Evolutionary conservation across 1,140 invertebrate species (phyloP).

Genomic region (Zaprionus vittiger): DNA sequence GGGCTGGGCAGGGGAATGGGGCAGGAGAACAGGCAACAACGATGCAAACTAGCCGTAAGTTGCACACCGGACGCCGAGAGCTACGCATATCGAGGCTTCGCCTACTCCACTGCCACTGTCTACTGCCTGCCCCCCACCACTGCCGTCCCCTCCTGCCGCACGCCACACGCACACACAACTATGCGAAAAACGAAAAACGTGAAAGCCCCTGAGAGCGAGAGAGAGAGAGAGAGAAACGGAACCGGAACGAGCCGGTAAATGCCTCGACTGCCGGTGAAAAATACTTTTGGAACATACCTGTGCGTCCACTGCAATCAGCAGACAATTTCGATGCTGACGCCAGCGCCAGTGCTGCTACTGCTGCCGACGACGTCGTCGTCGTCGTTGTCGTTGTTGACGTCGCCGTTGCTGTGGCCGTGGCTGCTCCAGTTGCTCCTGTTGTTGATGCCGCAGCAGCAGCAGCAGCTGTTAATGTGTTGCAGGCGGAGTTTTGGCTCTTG

Average conservation of each 20-base stretch:
- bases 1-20: background rate
- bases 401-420: conserved; percentile 36
- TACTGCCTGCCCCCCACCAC: too few species aligned
- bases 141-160: conserved; percentile 9
- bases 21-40: conserved; percentile 17
- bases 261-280: conserved; percentile 77
- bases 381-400: background rate
- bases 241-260: conserved; percentile 63
- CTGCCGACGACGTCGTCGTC: background rate
- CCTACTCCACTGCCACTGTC: background rate
- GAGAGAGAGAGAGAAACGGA: background rate
- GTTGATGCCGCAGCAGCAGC: conserved; percentile 47
- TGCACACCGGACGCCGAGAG: conserved; percentile 28
- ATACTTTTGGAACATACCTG: conserved; percentile 84
- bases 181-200: conserved; percentile 81
- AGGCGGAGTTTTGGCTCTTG: conserved; percentile 60
- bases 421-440: conserved; percentile 33
- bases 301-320: conserved; percentile 83
- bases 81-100: conserved; percentile 24
- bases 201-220: conserved; percentile 63
- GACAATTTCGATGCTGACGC: conserved; percentile 77
- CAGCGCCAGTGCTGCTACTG: conserved; percentile 39
- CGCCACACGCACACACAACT: conserved; percentile 70
- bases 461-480: conserved; percentile 77
- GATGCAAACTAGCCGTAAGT: conserved; percentile 51